Evolutionary conservation across 2,797 vertebrate species (phyloP).

Genomic region (Vultur gryphus): DNA sequence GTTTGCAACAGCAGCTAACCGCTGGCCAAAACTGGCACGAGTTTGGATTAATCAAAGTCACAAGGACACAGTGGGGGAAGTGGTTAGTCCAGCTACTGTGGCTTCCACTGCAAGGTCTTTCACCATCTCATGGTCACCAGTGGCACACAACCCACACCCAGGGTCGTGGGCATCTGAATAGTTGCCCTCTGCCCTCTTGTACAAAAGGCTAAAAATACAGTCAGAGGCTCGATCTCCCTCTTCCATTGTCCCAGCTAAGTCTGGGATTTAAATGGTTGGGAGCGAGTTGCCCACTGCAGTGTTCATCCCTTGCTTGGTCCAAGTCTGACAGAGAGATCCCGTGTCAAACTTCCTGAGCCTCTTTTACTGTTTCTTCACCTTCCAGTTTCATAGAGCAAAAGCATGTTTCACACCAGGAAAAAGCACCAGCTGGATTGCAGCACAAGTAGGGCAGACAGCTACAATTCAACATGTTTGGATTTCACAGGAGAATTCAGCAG

Average conservation of each 20-base stretch:
- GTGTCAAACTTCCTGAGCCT: not conserved
- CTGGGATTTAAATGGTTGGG: not conserved
- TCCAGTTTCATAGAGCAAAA: not conserved
- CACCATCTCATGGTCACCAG: not conserved
- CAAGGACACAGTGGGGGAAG: not conserved
- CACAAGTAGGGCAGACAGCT: not conserved
- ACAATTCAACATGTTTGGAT: not conserved
- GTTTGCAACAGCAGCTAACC: not conserved
- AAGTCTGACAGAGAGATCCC: not conserved
- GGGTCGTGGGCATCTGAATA: not conserved
- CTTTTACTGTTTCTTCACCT: not conserved
- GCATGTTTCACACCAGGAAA: not conserved
- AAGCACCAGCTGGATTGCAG: not conserved
- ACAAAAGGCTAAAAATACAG: not conserved
- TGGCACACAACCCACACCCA: not conserved
- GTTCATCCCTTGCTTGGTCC: not conserved
- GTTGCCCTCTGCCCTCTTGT: not conserved
- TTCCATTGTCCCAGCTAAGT: not conserved
- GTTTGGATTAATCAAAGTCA: constrained; percentile 11
- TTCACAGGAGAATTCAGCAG: not conserved
- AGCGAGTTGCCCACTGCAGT: not conserved
- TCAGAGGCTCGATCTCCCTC: not conserved
- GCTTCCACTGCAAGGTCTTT: not conserved
- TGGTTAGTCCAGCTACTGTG: not conserved
- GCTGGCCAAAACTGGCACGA: not conserved